A percentile compares a stretch with the other conserved stretches of the same genome.
phyloP scores from a whole-genome alignment of 2,888 invertebrate species.

The Ormyrus labotus region DNA sequence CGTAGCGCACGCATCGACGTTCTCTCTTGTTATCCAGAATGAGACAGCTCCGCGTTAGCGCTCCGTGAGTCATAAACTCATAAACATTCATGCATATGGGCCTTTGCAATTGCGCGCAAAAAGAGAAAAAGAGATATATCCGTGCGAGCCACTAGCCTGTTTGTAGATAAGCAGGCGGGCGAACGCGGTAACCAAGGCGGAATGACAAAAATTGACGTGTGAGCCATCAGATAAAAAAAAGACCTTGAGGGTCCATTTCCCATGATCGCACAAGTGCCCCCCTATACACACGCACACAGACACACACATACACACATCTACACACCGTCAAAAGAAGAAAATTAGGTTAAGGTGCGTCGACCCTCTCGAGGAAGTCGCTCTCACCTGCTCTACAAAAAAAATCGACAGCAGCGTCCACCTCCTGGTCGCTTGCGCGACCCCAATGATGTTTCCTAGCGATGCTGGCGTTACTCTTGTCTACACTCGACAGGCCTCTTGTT shows the following conservation, averaged over 20 bases:
- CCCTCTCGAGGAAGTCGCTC: neutral
- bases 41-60: conserved; percentile 9
- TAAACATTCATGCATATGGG: conserved; percentile 48
- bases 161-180: neutral
- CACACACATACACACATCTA: too few relatives aligned
- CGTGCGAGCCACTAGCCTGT: neutral
- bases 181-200: neutral
- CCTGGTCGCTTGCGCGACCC: too few relatives aligned
- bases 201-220: conserved; percentile 19
- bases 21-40: conserved; percentile 21
- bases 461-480: too few relatives aligned
- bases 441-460: too few relatives aligned
- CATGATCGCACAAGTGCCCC: neutral
- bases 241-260: conserved; percentile 27
- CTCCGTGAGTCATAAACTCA: conserved; percentile 40
- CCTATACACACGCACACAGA: neutral
- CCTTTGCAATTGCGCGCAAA: neutral
- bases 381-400: too few relatives aligned
- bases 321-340: neutral
- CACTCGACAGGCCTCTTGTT: neutral
- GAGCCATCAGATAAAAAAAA: conserved; percentile 3
- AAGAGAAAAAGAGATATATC: conserved; percentile 7
- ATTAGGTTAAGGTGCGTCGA: conserved; percentile 43
- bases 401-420: too few relatives aligned
- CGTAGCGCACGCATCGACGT: conserved; percentile 39